A percentile compares a stretch with the other conserved stretches of the same genome.
Evolutionary conservation across 2,797 vertebrate genomes (phyloP).

Genomic region (Lophotriccus pileatus): DNA sequence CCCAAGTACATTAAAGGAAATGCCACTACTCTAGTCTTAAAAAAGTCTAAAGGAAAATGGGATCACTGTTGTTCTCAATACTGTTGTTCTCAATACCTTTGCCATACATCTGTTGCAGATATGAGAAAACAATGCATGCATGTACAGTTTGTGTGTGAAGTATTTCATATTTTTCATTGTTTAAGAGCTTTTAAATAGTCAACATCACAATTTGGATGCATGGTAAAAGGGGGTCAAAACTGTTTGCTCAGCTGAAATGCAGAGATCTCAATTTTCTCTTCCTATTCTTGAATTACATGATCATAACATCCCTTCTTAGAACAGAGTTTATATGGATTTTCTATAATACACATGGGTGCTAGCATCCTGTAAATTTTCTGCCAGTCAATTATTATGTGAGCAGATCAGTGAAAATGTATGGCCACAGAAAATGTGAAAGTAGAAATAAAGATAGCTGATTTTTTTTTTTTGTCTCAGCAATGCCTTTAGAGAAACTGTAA

Average conservation of each 20-base stretch:
- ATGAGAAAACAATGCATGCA: neutral
- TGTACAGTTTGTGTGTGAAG: neutral
- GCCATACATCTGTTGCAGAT: neutral
- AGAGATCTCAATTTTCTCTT: neutral
- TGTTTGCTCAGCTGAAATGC: neutral
- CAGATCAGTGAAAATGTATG: neutral
- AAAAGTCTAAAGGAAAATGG: neutral
- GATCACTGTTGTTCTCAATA: neutral
- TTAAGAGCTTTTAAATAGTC: neutral
- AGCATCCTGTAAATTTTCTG: conserved; percentile 13
- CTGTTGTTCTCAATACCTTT: neutral
- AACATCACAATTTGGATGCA: neutral
- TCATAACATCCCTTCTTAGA: neutral
- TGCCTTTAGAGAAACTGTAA: neutral
- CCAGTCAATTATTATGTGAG: neutral
- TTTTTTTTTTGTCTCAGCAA: neutral
- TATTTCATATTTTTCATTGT: neutral
- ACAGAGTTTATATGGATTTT: conserved; percentile 17
- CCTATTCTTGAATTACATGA: neutral
- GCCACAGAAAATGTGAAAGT: neutral
- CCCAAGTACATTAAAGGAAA: neutral
- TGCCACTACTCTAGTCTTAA: neutral
- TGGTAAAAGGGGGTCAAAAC: neutral
- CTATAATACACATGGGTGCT: neutral
- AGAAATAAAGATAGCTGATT: neutral